These are phyloP conservation scores for Uropsilus gracilis DNA, from an alignment of 2,113 vertebrate species.

Conservation along the genomic window DNA sequence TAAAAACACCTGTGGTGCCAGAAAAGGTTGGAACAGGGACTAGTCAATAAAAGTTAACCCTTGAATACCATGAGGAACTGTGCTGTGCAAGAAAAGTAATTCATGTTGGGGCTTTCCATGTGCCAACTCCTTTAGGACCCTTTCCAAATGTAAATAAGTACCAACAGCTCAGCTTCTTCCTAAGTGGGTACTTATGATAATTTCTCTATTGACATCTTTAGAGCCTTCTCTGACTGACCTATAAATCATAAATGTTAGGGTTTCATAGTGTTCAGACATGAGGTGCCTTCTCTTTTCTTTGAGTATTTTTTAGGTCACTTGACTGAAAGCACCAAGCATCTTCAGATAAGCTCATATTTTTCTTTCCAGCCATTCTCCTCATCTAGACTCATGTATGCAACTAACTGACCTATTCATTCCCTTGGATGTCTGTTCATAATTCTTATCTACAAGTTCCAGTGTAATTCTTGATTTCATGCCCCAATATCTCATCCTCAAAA, in stretches of 20 bases:
- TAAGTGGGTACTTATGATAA: background rate
- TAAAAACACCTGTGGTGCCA: background rate
- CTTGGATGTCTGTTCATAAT: background rate
- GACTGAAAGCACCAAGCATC: background rate
- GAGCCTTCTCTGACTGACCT: background rate
- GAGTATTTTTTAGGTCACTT: background rate
- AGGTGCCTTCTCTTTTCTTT: background rate
- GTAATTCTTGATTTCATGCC: background rate
- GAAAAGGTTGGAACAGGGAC: background rate
- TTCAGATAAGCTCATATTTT: background rate
- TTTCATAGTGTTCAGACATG: background rate
- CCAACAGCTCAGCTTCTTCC: background rate
- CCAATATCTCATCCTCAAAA: background rate
- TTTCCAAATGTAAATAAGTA: fast-evolving
- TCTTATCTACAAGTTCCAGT: background rate
- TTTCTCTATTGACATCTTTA: background rate
- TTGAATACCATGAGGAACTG: background rate
- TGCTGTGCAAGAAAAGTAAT: background rate
- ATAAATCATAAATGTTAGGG: too few species aligned
- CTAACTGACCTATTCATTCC: background rate
- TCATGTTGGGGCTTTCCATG: fast-evolving
- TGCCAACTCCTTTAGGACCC: fast-evolving
- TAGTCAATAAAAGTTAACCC: background rate
- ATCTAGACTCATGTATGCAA: background rate
- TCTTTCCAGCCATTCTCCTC: background rate